Evolutionary conservation across 2,888 invertebrate species (phyloP), one percentile per base, ranked within the genome.

Genomic region (Lycia hirtaria): DNA sequence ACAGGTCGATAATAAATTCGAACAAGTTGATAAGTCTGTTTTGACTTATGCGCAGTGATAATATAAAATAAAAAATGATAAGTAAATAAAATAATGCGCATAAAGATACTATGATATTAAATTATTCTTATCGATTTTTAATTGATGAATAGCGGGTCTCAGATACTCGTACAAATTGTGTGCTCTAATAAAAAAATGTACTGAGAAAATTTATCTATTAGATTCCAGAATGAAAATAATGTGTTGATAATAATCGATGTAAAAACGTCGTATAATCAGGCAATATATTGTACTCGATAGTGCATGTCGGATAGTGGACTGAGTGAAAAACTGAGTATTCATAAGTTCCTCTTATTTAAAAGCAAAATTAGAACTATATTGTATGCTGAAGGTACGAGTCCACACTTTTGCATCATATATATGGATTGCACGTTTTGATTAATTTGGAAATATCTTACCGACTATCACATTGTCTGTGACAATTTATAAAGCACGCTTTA

Each of bases 281-380:
- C 10, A 26, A 17, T 5, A 10, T 17, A 7, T 20, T 26, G 28
- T 28, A 20, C 49, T 49, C 38, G 30, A 17, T 32, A 22, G 41
- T 28, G 47, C 33, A 24, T 24, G 26, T 37, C 19, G 10, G 15
- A 24, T 19, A 3, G 10, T 19, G 10, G 7, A 1, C 33, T 3
- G 17, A 35, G 2, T 12, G 9, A 2, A 44, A 45, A 45, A 1
- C 3, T 14, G 45, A 48, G 55, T 62, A 59, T 64, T 58, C 58
- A 43, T 62, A 59, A 55, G 62, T 64, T 64, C 54, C 48, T 61
- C 56, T 59, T 56, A 33, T 51, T 40, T 35, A 12, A 26, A 45
- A 52, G 44, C 14, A 26, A 37, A 51, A 54, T 40, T 50, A 47
- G 56, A 28, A 43, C 24, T 40, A n/a, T n/a, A n/a, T n/a, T n/a